Base-by-base conservation (phyloP, 2,113 vertebrate genomes). In the Catharus fuscescens region DNA sequence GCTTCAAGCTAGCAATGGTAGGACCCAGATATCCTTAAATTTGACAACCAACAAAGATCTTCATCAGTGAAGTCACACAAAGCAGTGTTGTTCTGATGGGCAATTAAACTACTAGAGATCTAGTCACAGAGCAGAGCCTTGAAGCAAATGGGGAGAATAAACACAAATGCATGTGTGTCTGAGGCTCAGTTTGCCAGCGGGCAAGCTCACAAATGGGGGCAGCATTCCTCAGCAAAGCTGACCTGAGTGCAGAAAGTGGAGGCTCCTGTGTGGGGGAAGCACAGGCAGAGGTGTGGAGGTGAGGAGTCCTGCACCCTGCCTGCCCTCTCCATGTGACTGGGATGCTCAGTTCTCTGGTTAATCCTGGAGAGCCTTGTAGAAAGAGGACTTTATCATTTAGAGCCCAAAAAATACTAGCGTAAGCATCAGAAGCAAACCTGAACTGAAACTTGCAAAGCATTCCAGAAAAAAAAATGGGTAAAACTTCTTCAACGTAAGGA, bases 321-420 rank as follows among this genome's bases (percentile, higher is more conserved):
- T n/a, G 47, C 67, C 90, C 0, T 0, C 7, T 65, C 14, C 45
- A 36, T 0, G 0, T 56, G 11, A 21, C 59, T 3, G 2, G 17
- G 45, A 32, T 67, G 28, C 57, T 56, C 12, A 25, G 44, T 57
- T 60, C 34, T 69, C 72, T 26, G 8, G 8, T 31, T 56, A 65
- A 50, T 65, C 42, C 45, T 77, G 72, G 25, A 36, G 42, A 95
- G 40, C 31, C 48, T 56, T 7, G 44, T 36, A 61, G 86, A 83
- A 90, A 53, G 50, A 72, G 21, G 71, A 65, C 31, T 62, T 64
- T 26, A 56, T 57, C 5, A 65, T 47, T 57, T 57, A 69, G 54
- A 86, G 54, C 26, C 19, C 4, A 18, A 62, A 66, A 88, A 95
- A 59, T 26, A 7, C 13, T 14, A 34, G 14, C 25, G 6, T 54